Base-by-base conservation (phyloP, 2,797 vertebrate genomes). In the Chelon labrosus region DNA sequence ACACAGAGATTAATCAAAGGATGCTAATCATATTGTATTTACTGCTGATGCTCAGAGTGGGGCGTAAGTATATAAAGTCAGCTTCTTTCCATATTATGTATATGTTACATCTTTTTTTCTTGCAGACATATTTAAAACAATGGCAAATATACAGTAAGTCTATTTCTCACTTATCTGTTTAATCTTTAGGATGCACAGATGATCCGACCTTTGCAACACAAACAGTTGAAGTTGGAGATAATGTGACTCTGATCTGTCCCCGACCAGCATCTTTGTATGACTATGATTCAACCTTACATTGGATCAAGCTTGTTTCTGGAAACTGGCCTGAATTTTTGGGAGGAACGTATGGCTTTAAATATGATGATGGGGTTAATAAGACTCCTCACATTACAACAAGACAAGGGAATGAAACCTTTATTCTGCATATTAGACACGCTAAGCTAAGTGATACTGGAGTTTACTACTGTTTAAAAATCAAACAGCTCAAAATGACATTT, bases 231-330 rank as follows among this genome's bases (percentile, higher is more conserved):
- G 71, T 61, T 71, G 83, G 82, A 76, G 9, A 79, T 10, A 3
- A 31, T n/a, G 67, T 73, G 56, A 66, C 20, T 27, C 25, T 88
- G 3, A 67, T 3, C 0, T 88, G 83, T 62, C 3, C 1, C 7
- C 55, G 19, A 1, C 6, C 42, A 1, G 1, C 0, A 0, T 0
- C 4, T n/a, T 7, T 31, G 14, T 2, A 14, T 1, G 1, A 2
- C 7, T 19, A 38, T 31, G 7, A 31, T 5, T 31, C 31, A 6
- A 0, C 0, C 0, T 50, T 81, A 0, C 65, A 53, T 46, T 89
- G 84, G 84, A 66, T 87, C 39, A 76, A 67, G 10, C 2, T 74
- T 7, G 69, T 84, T 66, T 27, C 83, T 78, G 76, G 68, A 79
- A 73, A 52, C 1, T 5, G 20, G 2, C 70, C 61, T 35, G 77